Conservation (phyloP, 2,888 invertebrate species). For the Pyrocoelia pectoralis region DNA sequence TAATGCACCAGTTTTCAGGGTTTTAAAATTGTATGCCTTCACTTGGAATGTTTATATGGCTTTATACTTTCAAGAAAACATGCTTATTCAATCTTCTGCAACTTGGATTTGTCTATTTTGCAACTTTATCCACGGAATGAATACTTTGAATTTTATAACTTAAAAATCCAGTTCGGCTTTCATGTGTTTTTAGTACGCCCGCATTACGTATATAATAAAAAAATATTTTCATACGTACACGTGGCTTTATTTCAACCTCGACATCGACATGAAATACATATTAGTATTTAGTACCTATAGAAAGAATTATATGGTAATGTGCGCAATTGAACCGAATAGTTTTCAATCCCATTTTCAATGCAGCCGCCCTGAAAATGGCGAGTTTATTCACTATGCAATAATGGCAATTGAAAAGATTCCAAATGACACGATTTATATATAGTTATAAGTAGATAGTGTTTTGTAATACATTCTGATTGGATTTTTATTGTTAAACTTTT, state of each 20-base stretch:
- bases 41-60: constrained; percentile 23
- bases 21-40: constrained; percentile 21
- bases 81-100: constrained; percentile 34
- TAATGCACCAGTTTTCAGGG: constrained; percentile 17
- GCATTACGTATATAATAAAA: not conserved
- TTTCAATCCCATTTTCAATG: constrained; percentile 39
- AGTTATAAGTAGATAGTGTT: constrained; percentile 8
- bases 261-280: constrained; percentile 3
- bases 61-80: constrained; percentile 30
- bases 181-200: not conserved
- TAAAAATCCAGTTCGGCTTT: not conserved
- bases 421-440: constrained; percentile 35
- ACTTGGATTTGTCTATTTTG: constrained; percentile 28
- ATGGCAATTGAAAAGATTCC: constrained; percentile 42
- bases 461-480: not conserved
- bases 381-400: constrained; percentile 42
- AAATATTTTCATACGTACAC: not conserved
- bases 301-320: constrained; percentile 39
- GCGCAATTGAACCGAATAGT: constrained; percentile 36
- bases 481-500: not conserved
- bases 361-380: constrained; percentile 39
- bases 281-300: constrained; percentile 15
- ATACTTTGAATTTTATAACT: constrained; percentile 32
- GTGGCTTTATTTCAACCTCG: not conserved
- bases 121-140: constrained; percentile 23